Evolutionary conservation across 1,140 invertebrate genomes (phyloP).

Genomic region (Metopolophium dirhodum): DNA sequence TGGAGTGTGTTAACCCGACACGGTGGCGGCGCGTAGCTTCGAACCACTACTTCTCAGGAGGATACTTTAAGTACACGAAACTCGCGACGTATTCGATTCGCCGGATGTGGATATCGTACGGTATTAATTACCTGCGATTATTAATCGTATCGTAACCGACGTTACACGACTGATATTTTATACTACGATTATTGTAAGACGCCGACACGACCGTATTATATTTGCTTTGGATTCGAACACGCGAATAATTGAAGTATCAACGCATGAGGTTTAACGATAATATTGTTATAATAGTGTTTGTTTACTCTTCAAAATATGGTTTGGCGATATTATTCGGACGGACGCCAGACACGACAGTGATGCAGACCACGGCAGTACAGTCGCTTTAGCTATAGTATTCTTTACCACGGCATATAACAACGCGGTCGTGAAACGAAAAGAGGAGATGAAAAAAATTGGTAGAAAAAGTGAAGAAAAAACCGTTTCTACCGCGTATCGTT

Average conservation of each 20-base stretch:
- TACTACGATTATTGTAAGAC: neutral
- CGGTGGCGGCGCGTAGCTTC: neutral
- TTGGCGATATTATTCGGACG: neutral
- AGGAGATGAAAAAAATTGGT: neutral
- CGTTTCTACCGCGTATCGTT: neutral
- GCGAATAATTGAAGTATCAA: neutral
- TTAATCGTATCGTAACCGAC: neutral
- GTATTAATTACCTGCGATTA: neutral
- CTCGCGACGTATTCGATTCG: neutral
- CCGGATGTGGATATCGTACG: neutral
- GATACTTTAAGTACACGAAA: neutral
- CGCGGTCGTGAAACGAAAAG: neutral
- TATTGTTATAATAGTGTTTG: neutral
- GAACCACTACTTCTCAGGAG: neutral
- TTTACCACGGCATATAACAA: neutral
- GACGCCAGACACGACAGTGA: neutral
- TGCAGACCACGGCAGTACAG: neutral
- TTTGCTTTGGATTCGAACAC: neutral
- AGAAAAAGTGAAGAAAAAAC: neutral
- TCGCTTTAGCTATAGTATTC: neutral
- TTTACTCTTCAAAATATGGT: neutral
- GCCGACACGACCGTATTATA: neutral
- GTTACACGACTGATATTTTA: neutral
- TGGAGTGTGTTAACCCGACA: neutral
- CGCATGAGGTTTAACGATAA: neutral